These are phyloP conservation scores for Harlomillsia oculata DNA, from an alignment of 1,140 invertebrate species.

Conservation along the genomic window DNA sequence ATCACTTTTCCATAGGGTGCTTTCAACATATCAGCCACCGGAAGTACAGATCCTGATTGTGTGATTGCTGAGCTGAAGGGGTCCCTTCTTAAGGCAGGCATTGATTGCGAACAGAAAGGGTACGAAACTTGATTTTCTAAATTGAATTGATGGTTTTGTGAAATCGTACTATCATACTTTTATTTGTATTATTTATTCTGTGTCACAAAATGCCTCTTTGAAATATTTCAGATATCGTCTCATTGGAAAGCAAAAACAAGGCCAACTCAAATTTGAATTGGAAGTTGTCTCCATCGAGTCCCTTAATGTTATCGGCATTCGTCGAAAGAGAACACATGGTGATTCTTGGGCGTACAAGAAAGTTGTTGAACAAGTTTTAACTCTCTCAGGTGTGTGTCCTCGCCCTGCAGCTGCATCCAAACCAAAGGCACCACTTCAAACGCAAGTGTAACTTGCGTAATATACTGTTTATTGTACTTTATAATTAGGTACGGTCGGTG, in stretches of 20 bases:
- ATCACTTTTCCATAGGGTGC: slow-evolving; percentile 51
- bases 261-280: slow-evolving; percentile 57
- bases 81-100: slow-evolving; percentile 56
- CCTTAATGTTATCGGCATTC: slow-evolving; percentile 52
- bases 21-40: slow-evolving; percentile 63
- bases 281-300: slow-evolving; percentile 61
- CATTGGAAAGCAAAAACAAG: slow-evolving; percentile 42
- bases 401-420: background rate
- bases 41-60: slow-evolving; percentile 53
- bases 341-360: slow-evolving; percentile 77
- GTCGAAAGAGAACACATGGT: slow-evolving; percentile 67
- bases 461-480: too few species aligned
- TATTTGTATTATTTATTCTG: background rate
- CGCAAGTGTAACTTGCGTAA: slow-evolving; percentile 17
- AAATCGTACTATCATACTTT: slow-evolving; percentile 11
- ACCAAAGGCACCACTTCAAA: slow-evolving; percentile 19
- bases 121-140: slow-evolving; percentile 44
- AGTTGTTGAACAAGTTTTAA: slow-evolving; percentile 71
- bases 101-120: slow-evolving; percentile 60
- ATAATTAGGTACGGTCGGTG: too few species aligned
- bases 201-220: background rate
- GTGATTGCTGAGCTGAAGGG: slow-evolving; percentile 53
- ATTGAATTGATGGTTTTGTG: too few species aligned
- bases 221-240: slow-evolving; percentile 26
- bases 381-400: slow-evolving; percentile 42